Evolutionary conservation across 1,140 invertebrate genomes (phyloP).

Genomic region (Sminthurinus signatus): DNA sequence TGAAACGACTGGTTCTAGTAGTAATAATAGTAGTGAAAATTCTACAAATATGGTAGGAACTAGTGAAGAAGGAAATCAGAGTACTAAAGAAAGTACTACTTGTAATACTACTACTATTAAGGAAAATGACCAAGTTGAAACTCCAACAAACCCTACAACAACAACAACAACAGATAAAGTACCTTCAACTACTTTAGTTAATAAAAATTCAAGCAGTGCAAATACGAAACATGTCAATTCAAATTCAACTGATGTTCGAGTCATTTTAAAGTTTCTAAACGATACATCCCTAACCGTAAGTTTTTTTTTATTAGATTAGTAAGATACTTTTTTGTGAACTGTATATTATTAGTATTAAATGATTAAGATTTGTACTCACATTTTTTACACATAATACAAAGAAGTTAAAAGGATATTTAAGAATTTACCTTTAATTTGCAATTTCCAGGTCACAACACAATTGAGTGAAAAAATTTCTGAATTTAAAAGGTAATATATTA

Average conservation of each 20-base stretch:
- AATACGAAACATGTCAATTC: neutral
- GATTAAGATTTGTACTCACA: too few relatives aligned
- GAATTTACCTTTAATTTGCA: too few relatives aligned
- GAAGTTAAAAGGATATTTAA: too few relatives aligned
- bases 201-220: neutral
- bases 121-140: neutral
- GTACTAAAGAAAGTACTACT: neutral
- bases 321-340: too few relatives aligned
- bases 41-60: too few relatives aligned
- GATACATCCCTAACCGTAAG: too few relatives aligned
- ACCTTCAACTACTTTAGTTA: neutral
- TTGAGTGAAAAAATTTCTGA: slow-evolving; percentile 68
- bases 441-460: slow-evolving; percentile 67
- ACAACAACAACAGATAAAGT: too few relatives aligned
- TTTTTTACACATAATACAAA: slow-evolving; percentile 75
- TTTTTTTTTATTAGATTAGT: too few relatives aligned
- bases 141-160: too few relatives aligned
- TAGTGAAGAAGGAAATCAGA: too few relatives aligned
- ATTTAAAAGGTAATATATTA: slow-evolving; percentile 68
- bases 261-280: slow-evolving; percentile 59
- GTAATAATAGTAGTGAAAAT: neutral
- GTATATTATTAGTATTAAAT: too few relatives aligned
- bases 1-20: neutral
- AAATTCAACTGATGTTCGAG: slow-evolving; percentile 2
- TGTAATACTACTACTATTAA: neutral